phyloP scores from a whole-genome alignment of 2,797 vertebrate species.

The Pyrocephalus nanus region DNA sequence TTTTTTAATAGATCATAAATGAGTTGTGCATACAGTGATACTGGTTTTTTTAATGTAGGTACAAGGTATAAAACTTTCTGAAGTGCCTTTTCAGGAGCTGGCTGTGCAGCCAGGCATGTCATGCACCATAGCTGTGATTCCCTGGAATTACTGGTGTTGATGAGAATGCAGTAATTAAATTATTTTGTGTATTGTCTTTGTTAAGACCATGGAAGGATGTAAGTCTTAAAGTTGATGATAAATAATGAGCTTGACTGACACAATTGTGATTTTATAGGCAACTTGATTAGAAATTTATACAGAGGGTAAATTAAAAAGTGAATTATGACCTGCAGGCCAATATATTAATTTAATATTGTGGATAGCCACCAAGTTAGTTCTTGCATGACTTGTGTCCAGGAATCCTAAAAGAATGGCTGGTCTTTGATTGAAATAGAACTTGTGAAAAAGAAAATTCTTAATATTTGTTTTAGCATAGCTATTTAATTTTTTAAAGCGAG shows the following conservation, averaged over 20 bases:
- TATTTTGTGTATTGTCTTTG: not conserved
- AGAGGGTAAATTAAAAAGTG: constrained; percentile 3
- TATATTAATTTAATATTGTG: not conserved
- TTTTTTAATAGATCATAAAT: not conserved
- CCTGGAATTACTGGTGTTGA: not conserved
- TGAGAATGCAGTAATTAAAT: not conserved
- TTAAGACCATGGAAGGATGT: not conserved
- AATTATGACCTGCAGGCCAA: not conserved
- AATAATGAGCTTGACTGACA: not conserved
- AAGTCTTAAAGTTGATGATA: not conserved
- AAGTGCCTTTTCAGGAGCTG: not conserved
- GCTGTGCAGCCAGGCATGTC: not conserved
- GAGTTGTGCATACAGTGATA: not conserved
- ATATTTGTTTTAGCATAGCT: not conserved
- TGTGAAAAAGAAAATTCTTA: not conserved
- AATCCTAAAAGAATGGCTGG: constrained; percentile 27
- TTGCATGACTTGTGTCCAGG: constrained; percentile 39
- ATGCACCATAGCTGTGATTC: not conserved
- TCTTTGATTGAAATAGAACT: not conserved
- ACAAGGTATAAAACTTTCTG: not conserved
- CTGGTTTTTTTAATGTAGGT: not conserved
- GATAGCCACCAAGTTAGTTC: not conserved
- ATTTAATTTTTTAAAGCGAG: not conserved
- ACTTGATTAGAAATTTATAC: constrained; percentile 5
- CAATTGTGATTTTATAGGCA: not conserved